Conservation (phyloP, 2,888 invertebrate species). For the Osmoderma eremita region DNA sequence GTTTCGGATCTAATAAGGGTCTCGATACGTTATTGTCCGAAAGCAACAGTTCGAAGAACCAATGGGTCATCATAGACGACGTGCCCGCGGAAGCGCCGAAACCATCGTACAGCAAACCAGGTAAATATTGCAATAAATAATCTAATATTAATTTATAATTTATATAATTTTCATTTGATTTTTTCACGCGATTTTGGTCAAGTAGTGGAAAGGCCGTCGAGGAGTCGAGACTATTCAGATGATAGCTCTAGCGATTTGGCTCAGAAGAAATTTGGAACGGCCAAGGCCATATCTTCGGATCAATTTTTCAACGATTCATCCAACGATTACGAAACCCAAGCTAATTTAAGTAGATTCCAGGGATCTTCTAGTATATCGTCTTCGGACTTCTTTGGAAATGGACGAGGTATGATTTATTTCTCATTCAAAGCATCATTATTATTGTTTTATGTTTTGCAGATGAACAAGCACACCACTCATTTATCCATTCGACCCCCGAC, state of each 20-base stretch:
- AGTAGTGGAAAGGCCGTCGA: constrained; percentile 38
- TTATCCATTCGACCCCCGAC: constrained; percentile 73
- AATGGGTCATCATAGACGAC: constrained; percentile 62
- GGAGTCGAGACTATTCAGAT: constrained; percentile 26
- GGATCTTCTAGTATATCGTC: constrained; percentile 96
- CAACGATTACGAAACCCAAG: constrained; percentile 69
- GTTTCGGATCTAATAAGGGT: constrained; percentile 49
- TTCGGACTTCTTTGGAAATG: constrained; percentile 85
- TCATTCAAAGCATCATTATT: background rate
- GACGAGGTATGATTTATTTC: constrained; percentile 51
- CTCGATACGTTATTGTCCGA: constrained; percentile 53
- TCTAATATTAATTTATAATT: constrained; percentile 1
- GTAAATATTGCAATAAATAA: constrained; percentile 8
- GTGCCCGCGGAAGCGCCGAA: constrained; percentile 42
- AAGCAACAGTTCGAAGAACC: constrained; percentile 54
- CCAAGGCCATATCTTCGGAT: constrained; percentile 97
- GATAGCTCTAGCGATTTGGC: constrained; percentile 67
- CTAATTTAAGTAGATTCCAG: constrained; percentile 80
- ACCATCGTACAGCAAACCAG: constrained; percentile 33
- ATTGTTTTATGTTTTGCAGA: constrained; percentile 17
- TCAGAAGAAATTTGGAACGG: constrained; percentile 95
- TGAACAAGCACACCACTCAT: constrained; percentile 46
- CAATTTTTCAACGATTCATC: constrained; percentile 87
- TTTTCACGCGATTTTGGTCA: background rate
- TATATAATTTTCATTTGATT: constrained; percentile 1